Evolutionary conservation across 1,140 invertebrate genomes (phyloP), one percentile per base, ranked within the genome.

Genomic region (Acyrthosiphon pisum): DNA sequence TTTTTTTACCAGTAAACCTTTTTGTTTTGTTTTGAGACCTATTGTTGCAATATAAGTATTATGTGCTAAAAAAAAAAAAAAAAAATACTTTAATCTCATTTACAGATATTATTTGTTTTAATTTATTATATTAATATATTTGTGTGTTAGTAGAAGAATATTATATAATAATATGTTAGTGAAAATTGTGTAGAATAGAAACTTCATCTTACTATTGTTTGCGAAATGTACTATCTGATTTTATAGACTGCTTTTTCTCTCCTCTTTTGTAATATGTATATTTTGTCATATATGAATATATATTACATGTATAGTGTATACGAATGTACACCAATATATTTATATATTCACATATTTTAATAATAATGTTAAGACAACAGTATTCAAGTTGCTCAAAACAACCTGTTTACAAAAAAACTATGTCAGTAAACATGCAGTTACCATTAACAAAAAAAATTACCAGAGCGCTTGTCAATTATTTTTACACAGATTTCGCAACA

Each of bases 371-470:
- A 86, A 86, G 83, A 46, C 41, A 86, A 86, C 20, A 48, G 86
- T 50, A 35, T 8, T 37, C 22, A 3, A 89, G n/a, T 89, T 89
- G 87, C 48, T 89, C 87, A 53, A 37, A 30, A 41, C 20, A 8
- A 37, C 35, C n/a, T 46, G 22, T 89, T 14, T 89, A 26, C 22
- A 41, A 89, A 89, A 76, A 26, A 53, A 35, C 22, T 30, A 89
- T 53, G 22, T 89, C 87, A 53, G n/a, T 68, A 68, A 68, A 89
- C 60, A 44, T 30, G 26, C 89, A 90, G 89, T 90, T 90, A 90
- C 89, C 89, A 90, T 90, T 60, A 87, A 86, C 46, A 2, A 35
- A 50, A 88, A 88, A 88, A 48, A 48, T 84, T 30, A 81, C 41
- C 41, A 86, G 46, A 48, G 86, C n/a, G 26, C 86, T 50, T 48